Conservation (phyloP, 2,797 vertebrate genomes). For the Limosa lapponica region DNA sequence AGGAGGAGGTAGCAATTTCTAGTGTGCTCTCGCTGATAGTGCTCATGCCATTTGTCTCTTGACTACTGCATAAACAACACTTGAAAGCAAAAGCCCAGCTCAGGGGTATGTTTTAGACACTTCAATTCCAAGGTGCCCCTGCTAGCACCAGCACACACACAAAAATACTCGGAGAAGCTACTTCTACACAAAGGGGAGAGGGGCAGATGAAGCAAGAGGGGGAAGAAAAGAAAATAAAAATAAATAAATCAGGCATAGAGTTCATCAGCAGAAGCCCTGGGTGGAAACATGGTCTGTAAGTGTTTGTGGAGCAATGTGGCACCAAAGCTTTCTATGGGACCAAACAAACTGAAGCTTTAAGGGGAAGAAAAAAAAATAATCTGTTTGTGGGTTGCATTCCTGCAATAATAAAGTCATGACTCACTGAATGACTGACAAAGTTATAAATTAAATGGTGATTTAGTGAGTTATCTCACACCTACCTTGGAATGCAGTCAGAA, state of each 20-base stretch:
- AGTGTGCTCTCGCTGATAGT: neutral
- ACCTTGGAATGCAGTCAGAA: slow-evolving; percentile 33
- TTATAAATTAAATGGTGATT: slow-evolving; percentile 48
- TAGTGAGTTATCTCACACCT: slow-evolving; percentile 50
- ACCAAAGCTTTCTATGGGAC: slow-evolving; percentile 29
- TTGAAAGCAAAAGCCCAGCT: slow-evolving; percentile 9
- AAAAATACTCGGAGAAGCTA: neutral
- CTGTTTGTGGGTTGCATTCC: slow-evolving; percentile 53
- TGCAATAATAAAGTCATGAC: slow-evolving; percentile 27
- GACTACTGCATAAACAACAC: neutral
- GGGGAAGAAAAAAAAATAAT: neutral
- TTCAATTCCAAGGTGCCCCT: neutral
- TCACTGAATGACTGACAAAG: slow-evolving; percentile 51
- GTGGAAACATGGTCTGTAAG: neutral
- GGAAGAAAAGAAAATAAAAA: fast-evolving
- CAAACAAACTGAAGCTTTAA: neutral
- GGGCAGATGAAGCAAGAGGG: neutral
- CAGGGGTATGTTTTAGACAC: neutral
- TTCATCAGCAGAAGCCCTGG: neutral
- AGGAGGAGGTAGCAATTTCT: slow-evolving; percentile 25
- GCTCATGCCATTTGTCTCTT: neutral
- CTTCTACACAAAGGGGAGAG: neutral
- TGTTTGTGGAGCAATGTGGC: neutral
- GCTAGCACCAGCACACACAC: neutral
- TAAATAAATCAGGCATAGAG: neutral